Conservation (phyloP, 2,113 vertebrate genomes). For the Pyxicephalus adspersus region DNA sequence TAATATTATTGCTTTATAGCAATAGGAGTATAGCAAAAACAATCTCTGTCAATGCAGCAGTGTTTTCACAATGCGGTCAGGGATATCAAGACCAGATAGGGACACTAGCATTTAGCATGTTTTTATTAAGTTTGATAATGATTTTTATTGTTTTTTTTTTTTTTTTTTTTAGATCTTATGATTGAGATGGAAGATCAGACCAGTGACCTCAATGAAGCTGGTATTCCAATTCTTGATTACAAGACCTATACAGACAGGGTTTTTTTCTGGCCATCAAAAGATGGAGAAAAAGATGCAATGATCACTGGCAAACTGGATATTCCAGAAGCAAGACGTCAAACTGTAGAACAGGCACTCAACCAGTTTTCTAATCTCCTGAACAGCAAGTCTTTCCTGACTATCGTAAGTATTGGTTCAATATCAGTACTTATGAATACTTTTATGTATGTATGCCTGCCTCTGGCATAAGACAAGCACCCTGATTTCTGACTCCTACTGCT, state of each 20-base stretch:
- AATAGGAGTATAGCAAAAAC: too few species aligned
- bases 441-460: too few species aligned
- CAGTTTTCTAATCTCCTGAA: constrained; percentile 98
- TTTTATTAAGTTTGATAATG: too few species aligned
- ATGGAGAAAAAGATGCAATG: constrained; percentile 89
- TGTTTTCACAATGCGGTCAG: too few species aligned
- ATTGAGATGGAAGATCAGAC: constrained; percentile 98
- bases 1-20: too few species aligned
- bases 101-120: too few species aligned
- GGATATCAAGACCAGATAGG: too few species aligned
- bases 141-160: neutral
- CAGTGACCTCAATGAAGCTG: constrained; percentile 88
- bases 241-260: constrained; percentile 92
- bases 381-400: constrained; percentile 95
- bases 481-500: too few species aligned
- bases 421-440: too few species aligned
- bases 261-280: constrained; percentile 94
- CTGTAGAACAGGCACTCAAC: constrained; percentile 87
- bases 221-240: constrained; percentile 93
- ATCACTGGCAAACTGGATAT: constrained; percentile 88
- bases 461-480: too few species aligned
- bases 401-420: constrained; percentile 70
- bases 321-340: constrained; percentile 80
- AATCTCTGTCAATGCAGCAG: too few species aligned
- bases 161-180: constrained; percentile 86